phyloP scores from a whole-genome alignment of 2,888 invertebrate species.

The Macropis europaea region DNA sequence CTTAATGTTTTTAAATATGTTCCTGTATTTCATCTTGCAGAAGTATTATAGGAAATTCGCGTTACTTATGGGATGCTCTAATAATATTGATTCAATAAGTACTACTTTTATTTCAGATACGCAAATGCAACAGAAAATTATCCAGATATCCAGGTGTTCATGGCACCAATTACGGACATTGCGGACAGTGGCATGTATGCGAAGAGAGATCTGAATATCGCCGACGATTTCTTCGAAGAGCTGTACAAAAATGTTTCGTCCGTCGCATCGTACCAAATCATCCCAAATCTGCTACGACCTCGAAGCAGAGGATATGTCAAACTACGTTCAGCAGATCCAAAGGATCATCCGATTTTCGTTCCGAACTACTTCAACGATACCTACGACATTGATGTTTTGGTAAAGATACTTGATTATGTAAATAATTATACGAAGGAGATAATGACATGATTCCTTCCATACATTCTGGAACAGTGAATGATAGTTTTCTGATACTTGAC shows the following conservation, averaged over 20 bases:
- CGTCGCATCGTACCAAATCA: neutral
- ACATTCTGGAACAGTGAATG: too few relatives aligned
- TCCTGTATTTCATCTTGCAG: too few relatives aligned
- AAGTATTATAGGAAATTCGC: too few relatives aligned
- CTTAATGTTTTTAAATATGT: too few relatives aligned
- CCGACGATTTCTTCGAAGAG: neutral
- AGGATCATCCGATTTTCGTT: conserved; percentile 89
- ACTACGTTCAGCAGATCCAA: conserved; percentile 86
- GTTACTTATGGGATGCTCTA: too few relatives aligned
- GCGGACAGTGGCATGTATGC: conserved; percentile 11
- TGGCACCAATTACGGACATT: neutral
- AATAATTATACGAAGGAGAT: too few relatives aligned
- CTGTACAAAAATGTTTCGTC: conserved; percentile 15
- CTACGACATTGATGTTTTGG: conserved; percentile 86
- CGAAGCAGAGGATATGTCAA: conserved; percentile 79
- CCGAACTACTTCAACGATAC: conserved; percentile 92
- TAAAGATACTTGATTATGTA: too few relatives aligned
- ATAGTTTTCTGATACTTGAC: too few relatives aligned
- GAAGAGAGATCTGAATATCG: neutral
- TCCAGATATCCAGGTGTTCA: conserved; percentile 46
- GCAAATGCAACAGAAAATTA: conserved; percentile 29
- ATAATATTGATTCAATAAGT: neutral
- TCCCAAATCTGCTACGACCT: conserved; percentile 35
- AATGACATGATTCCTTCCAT: too few relatives aligned
- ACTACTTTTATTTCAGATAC: conserved; percentile 23